Evolutionary conservation across 2,888 invertebrate species (phyloP).

Genomic region (Meiosimyza decipiens): DNA sequence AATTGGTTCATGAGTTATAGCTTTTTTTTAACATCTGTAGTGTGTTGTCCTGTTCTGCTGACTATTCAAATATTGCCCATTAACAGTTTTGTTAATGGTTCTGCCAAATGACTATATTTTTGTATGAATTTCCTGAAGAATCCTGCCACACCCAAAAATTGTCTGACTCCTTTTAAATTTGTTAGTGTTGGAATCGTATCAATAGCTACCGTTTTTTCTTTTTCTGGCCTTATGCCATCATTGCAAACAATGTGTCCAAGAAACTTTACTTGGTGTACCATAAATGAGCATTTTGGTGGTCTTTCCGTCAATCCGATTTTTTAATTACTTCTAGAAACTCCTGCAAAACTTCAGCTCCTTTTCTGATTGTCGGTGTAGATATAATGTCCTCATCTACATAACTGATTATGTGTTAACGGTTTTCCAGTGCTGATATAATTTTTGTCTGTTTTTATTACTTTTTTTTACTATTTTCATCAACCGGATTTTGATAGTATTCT

Average conservation of each 20-base stretch:
- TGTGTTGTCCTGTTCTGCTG: too few relatives aligned
- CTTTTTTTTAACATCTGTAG: background rate
- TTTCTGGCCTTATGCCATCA: conserved; percentile 37
- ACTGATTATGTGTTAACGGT: conserved; percentile 5
- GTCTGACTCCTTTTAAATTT: conserved; percentile 37
- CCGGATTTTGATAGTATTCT: conserved; percentile 18
- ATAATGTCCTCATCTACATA: conserved; percentile 39
- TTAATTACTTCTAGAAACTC: conserved; percentile 36
- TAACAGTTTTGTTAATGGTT: conserved; percentile 36
- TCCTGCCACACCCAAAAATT: conserved; percentile 40
- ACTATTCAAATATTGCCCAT: too few relatives aligned
- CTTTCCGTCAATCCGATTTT: conserved; percentile 37
- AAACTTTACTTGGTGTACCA: conserved; percentile 29
- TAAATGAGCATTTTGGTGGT: conserved; percentile 39
- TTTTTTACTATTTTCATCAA: conserved; percentile 46
- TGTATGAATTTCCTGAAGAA: conserved; percentile 41
- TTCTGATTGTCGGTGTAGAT: conserved; percentile 5
- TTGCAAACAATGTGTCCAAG: conserved; percentile 34
- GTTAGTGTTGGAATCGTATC: conserved; percentile 31
- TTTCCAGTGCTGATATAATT: background rate
- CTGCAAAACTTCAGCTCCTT: conserved; percentile 18
- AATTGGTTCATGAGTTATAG: conserved; percentile 27
- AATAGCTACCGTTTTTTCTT: conserved; percentile 33
- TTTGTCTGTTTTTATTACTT: conserved; percentile 48
- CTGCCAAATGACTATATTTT: conserved; percentile 31